phyloP scores from a whole-genome alignment of 2,888 invertebrate genomes.

The Mesorhabditis belari region DNA sequence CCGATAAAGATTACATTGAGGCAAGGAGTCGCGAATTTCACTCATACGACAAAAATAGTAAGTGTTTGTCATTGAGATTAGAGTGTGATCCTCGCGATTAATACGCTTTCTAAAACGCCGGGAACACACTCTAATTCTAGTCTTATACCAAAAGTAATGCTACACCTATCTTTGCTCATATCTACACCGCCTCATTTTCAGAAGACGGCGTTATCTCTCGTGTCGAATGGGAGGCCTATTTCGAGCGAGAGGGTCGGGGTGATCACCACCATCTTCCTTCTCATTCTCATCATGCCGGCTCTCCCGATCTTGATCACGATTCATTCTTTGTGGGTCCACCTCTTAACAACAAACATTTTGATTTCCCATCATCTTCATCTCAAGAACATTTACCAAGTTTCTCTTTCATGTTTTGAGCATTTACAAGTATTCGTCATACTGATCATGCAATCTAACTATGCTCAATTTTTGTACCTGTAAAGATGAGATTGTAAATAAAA shows the following conservation, averaged over 20 bases:
- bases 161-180: not conserved
- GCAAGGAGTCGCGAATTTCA: conserved; percentile 21
- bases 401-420: conserved; percentile 1
- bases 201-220: conserved; percentile 39
- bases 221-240: conserved; percentile 40
- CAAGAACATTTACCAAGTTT: not conserved
- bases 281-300: not conserved
- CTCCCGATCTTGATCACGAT: not conserved
- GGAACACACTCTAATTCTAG: not conserved
- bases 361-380: not conserved
- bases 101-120: not conserved
- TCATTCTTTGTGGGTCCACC: not conserved
- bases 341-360: not conserved
- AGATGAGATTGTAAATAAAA: not conserved
- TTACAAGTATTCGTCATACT: too few species aligned
- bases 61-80: not conserved
- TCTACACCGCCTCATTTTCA: not conserved
- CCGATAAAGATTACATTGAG: conserved; percentile 44
- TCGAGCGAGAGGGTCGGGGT: conserved; percentile 12
- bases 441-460: too few species aligned
- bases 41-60: conserved; percentile 21
- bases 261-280: too few species aligned
- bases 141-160: not conserved
- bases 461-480: too few species aligned
- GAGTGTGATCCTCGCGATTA: not conserved